Evolutionary conservation across 1,140 invertebrate genomes (phyloP).

Genomic region (Mycetomoellerius zeteki): DNA sequence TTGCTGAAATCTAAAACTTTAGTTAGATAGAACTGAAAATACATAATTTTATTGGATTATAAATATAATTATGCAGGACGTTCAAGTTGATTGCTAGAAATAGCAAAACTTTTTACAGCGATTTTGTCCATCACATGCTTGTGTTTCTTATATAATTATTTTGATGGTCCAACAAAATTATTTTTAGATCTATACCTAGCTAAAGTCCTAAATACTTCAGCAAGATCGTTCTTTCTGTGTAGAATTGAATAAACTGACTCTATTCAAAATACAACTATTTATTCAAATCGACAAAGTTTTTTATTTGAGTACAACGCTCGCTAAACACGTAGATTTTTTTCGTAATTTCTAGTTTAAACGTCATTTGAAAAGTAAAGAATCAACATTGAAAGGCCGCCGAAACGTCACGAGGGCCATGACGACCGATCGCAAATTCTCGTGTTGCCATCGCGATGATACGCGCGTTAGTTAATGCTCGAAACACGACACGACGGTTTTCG

Average conservation of each 20-base stretch:
- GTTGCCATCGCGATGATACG: conserved; percentile 73
- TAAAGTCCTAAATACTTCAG: too few relatives aligned
- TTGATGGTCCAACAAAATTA: too few relatives aligned
- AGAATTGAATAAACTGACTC: neutral
- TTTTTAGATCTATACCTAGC: too few relatives aligned
- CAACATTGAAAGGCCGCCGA: conserved; percentile 17
- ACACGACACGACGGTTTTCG: conserved; percentile 67
- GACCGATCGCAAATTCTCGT: conserved; percentile 34
- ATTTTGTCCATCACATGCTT: too few relatives aligned
- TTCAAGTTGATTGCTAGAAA: too few relatives aligned
- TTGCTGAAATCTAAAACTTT: too few relatives aligned
- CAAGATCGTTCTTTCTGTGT: neutral
- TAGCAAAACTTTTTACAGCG: too few relatives aligned
- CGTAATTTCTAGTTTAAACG: neutral
- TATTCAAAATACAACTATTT: neutral
- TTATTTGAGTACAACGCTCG: neutral
- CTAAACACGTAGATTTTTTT: neutral
- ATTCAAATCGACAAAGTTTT: neutral
- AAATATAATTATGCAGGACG: too few relatives aligned
- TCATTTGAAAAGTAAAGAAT: neutral
- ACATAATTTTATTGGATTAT: too few relatives aligned
- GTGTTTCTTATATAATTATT: too few relatives aligned
- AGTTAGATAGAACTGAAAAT: too few relatives aligned
- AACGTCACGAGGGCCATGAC: neutral
- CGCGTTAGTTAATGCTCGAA: conserved; percentile 77